Percentiles rank a stretch among this genome's conserved stretches.
Conservation (phyloP, 2,888 invertebrate genomes). For the Pachydiplax longipennis region DNA sequence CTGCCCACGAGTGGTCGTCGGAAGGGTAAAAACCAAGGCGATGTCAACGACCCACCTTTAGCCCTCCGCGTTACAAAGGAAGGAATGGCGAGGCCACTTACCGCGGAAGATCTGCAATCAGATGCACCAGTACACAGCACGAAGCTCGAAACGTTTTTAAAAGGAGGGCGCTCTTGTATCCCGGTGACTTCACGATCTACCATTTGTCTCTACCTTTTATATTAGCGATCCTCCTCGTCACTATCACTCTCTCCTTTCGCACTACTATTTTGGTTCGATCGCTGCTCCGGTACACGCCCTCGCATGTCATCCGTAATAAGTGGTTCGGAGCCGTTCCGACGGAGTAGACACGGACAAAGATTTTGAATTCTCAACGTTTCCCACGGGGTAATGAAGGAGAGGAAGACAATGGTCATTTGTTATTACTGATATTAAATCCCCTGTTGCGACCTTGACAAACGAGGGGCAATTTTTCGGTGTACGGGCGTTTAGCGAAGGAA, state of each 20-base stretch:
- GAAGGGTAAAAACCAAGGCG: conserved; percentile 24
- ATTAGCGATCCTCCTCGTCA: not conserved
- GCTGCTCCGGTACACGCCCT: not conserved
- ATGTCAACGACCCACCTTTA: conserved; percentile 32
- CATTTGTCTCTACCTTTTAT: not conserved
- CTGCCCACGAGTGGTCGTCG: conserved; percentile 12
- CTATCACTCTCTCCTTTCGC: not conserved
- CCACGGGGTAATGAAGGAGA: not conserved
- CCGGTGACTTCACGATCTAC: not conserved
- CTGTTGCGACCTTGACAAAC: not conserved
- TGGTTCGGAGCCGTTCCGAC: not conserved
- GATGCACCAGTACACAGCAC: not conserved
- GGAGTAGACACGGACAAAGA: not conserved
- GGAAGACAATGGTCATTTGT: not conserved
- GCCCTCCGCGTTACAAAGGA: not conserved
- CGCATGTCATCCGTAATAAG: not conserved
- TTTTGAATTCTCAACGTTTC: not conserved
- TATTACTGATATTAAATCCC: not conserved
- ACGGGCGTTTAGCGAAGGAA: too few relatives aligned
- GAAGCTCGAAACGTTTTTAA: not conserved
- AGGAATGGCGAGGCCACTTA: not conserved
- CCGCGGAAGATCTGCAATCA: not conserved
- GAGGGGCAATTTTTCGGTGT: not conserved
- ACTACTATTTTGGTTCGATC: not conserved
- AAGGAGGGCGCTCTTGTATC: not conserved